Conservation (phyloP, 2,888 invertebrate species). For the Parnassius apollo region DNA sequence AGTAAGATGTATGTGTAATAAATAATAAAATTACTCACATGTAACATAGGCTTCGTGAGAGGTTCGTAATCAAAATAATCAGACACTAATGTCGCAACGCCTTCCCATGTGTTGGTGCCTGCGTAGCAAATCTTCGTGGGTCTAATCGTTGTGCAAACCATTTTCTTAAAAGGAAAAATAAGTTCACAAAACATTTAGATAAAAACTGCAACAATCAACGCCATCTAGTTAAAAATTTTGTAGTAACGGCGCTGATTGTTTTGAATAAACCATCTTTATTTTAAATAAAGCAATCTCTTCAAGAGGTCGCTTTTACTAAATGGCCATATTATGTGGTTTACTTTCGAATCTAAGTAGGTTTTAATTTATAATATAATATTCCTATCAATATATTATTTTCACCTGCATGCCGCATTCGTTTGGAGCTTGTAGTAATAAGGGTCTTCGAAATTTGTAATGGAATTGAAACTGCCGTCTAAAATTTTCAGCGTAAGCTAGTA, state of each 20-base stretch:
- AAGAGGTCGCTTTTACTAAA: too few species aligned
- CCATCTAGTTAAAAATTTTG: conserved; percentile 9
- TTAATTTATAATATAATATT: too few species aligned
- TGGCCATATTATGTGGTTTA: too few species aligned
- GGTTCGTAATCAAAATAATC: conserved; percentile 90
- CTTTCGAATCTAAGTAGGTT: too few species aligned
- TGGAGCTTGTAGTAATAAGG: conserved; percentile 85
- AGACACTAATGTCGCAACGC: conserved; percentile 86
- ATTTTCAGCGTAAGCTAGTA: conserved; percentile 88
- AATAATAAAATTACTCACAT: conserved; percentile 81
- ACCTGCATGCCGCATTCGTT: conserved; percentile 91
- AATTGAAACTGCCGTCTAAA: conserved; percentile 86
- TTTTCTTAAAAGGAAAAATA: conserved; percentile 83
- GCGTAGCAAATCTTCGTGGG: conserved; percentile 88
- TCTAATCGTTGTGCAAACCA: conserved; percentile 91
- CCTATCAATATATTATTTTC: not conserved
- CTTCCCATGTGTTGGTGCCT: conserved; percentile 86
- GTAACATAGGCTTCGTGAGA: conserved; percentile 82
- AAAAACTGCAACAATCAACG: not conserved
- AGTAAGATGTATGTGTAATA: not conserved
- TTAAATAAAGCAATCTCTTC: too few species aligned
- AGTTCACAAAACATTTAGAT: not conserved
- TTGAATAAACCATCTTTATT: too few species aligned
- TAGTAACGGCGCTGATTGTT: too few species aligned
- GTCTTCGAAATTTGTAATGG: conserved; percentile 82